Conservation (phyloP, 2,888 invertebrate genomes). For the Cataglyphis albicans region DNA sequence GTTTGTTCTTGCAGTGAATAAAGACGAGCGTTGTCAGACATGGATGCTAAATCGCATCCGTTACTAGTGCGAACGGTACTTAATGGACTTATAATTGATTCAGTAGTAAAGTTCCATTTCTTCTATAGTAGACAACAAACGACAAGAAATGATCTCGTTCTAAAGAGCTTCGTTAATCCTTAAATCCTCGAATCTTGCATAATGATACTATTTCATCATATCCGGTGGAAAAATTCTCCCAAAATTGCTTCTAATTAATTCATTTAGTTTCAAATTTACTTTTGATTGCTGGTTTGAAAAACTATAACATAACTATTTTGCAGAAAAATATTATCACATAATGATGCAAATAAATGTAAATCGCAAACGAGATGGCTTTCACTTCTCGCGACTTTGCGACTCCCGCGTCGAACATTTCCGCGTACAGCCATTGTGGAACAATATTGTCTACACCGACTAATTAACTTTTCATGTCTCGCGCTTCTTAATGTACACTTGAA, state of each 20-base stretch:
- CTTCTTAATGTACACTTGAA: slow-evolving; percentile 48
- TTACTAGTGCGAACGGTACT: slow-evolving; percentile 41
- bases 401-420: slow-evolving; percentile 51
- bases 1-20: slow-evolving; percentile 41
- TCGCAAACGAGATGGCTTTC: slow-evolving; percentile 59
- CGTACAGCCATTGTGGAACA: slow-evolving; percentile 34
- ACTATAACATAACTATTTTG: not conserved
- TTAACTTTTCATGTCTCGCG: slow-evolving; percentile 60
- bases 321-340: not conserved
- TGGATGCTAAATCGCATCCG: not conserved
- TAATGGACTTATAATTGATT: slow-evolving; percentile 62
- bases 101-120: slow-evolving; percentile 35
- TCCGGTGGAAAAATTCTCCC: not conserved
- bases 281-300: not conserved
- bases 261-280: not conserved
- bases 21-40: slow-evolving; percentile 31
- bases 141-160: slow-evolving; percentile 3
- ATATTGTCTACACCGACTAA: slow-evolving; percentile 54
- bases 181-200: not conserved
- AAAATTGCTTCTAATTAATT: too few relatives aligned
- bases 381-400: slow-evolving; percentile 58
- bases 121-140: not conserved
- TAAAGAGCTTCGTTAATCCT: slow-evolving; percentile 15
- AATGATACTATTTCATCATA: not conserved
- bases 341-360: slow-evolving; percentile 26